Evolutionary conservation across 2,797 vertebrate species (phyloP).

Genomic region (Arctocebus calabarensis): DNA sequence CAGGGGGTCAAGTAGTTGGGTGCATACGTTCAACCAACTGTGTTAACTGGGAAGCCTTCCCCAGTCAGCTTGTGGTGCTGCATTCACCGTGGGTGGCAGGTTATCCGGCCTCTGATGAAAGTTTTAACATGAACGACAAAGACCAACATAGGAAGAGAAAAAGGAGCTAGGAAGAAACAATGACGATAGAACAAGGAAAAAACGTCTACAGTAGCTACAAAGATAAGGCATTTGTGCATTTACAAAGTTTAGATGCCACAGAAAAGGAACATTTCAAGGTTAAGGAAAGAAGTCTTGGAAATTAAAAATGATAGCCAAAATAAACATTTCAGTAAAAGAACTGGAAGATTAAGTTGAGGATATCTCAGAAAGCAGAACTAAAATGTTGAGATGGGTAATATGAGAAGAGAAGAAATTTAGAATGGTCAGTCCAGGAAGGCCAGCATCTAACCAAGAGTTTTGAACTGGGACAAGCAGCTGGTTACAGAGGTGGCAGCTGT

Average conservation of each 20-base stretch:
- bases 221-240: not conserved
- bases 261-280: not conserved
- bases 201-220: accelerated
- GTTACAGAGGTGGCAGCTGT: not conserved
- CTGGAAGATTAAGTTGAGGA: not conserved
- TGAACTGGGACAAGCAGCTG: not conserved
- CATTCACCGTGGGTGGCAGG: not conserved
- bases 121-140: not conserved
- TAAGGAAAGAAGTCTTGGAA: not conserved
- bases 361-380: not conserved
- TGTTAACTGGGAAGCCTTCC: not conserved
- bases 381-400: not conserved
- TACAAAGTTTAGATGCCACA: not conserved
- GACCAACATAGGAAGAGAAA: not conserved
- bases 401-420: not conserved
- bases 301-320: not conserved
- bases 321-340: not conserved
- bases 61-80: not conserved
- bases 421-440: not conserved
- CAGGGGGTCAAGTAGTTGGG: not conserved
- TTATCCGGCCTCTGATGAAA: not conserved
- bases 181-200: not conserved
- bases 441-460: not conserved
- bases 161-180: not conserved
- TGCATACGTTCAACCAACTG: not conserved